Percentiles rank a stretch among this genome's conserved stretches.
Evolutionary conservation across 2,797 vertebrate genomes (phyloP).

Genomic region (Todus mexicanus): DNA sequence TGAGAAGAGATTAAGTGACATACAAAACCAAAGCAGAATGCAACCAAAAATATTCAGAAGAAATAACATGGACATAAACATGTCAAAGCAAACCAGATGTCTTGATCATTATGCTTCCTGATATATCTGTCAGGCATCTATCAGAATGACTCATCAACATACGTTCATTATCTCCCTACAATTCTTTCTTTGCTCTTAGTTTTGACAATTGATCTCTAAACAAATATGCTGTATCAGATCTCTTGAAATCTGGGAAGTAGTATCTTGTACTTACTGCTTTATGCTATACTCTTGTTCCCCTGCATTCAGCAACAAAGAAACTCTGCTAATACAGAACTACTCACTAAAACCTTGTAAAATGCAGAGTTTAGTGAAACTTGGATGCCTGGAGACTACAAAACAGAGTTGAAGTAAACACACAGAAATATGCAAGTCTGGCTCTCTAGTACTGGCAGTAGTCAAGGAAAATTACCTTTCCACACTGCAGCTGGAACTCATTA

Average conservation of each 20-base stretch:
- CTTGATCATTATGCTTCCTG: not conserved
- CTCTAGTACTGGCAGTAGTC: slow-evolving; percentile 37
- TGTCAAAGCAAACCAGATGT: slow-evolving; percentile 29
- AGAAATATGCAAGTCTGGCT: slow-evolving; percentile 56
- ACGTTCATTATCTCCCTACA: not conserved
- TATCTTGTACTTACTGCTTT: not conserved
- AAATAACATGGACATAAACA: not conserved
- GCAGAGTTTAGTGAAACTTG: not conserved
- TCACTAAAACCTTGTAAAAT: not conserved
- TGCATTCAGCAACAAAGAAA: not conserved
- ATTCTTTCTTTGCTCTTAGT: not conserved
- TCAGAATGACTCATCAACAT: slow-evolving; percentile 11
- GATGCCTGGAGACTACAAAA: slow-evolving; percentile 52
- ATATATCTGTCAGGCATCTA: not conserved
- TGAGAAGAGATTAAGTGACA: not conserved
- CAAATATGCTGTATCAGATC: not conserved
- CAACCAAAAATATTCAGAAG: slow-evolving; percentile 11
- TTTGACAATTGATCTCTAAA: slow-evolving; percentile 38
- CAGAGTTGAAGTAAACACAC: slow-evolving; percentile 54
- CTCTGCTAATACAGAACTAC: not conserved
- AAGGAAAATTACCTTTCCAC: slow-evolving; percentile 66
- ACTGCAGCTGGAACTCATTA: slow-evolving; percentile 60
- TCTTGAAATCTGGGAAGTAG: slow-evolving; percentile 22
- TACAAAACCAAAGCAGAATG: not conserved
- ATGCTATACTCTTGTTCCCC: not conserved